Evolutionary conservation across 2,113 vertebrate species (phyloP).

Genomic region (Brevimyrus niger): DNA sequence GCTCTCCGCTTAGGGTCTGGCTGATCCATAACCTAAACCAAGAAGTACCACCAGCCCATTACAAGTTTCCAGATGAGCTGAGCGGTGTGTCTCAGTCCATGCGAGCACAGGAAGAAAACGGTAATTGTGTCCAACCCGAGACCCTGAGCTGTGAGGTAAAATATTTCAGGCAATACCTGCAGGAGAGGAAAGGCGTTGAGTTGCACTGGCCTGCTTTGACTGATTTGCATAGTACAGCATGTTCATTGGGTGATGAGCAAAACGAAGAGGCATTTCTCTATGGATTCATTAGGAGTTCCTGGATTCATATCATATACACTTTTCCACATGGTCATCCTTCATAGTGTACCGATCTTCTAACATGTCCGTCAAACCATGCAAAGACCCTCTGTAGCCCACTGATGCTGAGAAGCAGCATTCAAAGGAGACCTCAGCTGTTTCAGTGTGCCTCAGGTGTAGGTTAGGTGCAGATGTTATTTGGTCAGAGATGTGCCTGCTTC

Average conservation of each 20-base stretch:
- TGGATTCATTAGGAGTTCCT: not conserved
- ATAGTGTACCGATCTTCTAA: conserved; percentile 13
- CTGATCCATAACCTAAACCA: not conserved
- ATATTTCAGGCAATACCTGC: not conserved
- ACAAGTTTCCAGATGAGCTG: not conserved
- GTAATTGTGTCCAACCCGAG: not conserved
- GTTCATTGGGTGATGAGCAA: not conserved
- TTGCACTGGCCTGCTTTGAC: not conserved
- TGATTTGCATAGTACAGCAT: not conserved
- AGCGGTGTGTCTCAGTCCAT: not conserved
- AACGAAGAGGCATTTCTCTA: not conserved
- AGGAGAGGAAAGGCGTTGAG: not conserved
- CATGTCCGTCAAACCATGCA: not conserved
- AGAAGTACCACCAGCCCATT: not conserved
- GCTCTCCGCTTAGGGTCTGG: not conserved
- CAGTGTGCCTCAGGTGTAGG: not conserved
- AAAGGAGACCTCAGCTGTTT: not conserved
- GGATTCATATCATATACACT: not conserved
- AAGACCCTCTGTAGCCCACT: not conserved
- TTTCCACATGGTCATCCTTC: not conserved
- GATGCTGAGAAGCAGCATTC: not conserved
- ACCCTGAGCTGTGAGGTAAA: not conserved
- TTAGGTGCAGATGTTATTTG: not conserved
- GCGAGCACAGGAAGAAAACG: not conserved
- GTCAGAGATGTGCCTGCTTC: not conserved